Percentiles rank a stretch among this genome's conserved stretches.
Evolutionary conservation across 2,113 vertebrate genomes (phyloP).

Genomic region (Mustela nigripes): DNA sequence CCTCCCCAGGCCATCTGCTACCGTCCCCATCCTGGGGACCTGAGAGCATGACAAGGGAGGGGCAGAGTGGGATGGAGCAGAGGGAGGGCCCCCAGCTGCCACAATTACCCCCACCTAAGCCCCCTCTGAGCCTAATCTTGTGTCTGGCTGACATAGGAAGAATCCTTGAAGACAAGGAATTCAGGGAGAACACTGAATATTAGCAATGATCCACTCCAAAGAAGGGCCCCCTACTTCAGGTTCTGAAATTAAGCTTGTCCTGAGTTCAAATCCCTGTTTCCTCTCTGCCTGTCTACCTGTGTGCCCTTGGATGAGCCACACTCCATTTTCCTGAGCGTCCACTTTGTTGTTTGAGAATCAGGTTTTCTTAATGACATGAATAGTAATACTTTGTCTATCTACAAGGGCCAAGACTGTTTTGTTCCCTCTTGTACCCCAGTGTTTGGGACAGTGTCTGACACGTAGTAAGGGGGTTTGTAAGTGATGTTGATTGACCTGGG

Average conservation of each 20-base stretch:
- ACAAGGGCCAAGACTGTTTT: background rate
- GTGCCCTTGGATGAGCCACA: background rate
- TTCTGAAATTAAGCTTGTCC: slow-evolving; percentile 2
- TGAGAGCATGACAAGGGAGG: slow-evolving; percentile 33
- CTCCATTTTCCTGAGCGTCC: background rate
- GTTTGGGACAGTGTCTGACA: background rate
- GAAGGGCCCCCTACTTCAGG: background rate
- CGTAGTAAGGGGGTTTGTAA: background rate
- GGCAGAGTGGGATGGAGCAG: background rate
- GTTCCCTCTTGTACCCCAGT: background rate
- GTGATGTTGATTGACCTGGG: background rate
- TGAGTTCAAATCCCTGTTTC: background rate
- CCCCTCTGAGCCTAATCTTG: slow-evolving; percentile 53
- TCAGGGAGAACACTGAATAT: background rate
- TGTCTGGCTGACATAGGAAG: slow-evolving; percentile 25
- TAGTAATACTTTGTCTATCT: background rate
- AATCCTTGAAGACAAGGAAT: slow-evolving; percentile 43
- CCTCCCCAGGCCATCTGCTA: slow-evolving; percentile 84
- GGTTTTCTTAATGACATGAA: background rate
- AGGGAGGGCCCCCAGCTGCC: slow-evolving; percentile 30
- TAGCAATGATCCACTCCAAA: background rate
- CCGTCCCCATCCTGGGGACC: slow-evolving; percentile 61
- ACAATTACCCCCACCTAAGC: background rate
- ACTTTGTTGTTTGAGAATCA: slow-evolving; percentile 7
- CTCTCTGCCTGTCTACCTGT: background rate